Conservation (phyloP, 37 sponge, comb jelly and placozoan species). For the Mnemiopsis leidyi region DNA sequence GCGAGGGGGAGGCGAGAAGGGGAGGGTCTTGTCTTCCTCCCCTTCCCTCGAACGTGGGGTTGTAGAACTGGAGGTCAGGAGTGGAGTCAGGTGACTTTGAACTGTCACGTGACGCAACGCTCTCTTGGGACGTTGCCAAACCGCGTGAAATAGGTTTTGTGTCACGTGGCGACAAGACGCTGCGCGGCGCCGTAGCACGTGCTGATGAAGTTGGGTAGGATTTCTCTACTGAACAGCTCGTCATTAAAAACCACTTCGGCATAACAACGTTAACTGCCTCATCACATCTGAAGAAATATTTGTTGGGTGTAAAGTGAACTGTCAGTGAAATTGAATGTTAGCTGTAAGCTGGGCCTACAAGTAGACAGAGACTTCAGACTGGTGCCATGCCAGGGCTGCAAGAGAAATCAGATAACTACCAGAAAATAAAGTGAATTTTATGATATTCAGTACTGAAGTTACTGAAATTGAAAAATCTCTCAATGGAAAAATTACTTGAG, state of each 20-base stretch:
- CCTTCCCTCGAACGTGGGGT: not conserved
- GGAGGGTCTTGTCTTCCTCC: not conserved
- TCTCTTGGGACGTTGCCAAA: not conserved
- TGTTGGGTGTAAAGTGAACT: too few relatives aligned
- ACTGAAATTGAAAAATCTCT: too few relatives aligned
- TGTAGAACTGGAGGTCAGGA: not conserved
- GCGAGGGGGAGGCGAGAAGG: not conserved
- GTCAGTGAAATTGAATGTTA: too few relatives aligned
- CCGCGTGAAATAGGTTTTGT: not conserved
- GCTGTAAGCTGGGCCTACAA: too few relatives aligned
- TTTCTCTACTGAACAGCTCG: slow-evolving; percentile 61
- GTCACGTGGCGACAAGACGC: not conserved
- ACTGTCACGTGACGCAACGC: not conserved
- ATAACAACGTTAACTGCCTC: slow-evolving; percentile 60
- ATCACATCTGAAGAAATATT: slow-evolving; percentile 57
- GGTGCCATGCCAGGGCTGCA: too few relatives aligned
- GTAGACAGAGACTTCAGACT: too few relatives aligned
- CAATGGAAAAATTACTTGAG: slow-evolving; percentile 13
- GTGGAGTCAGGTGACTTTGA: slow-evolving; percentile 5
- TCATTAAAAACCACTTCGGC: slow-evolving; percentile 64
- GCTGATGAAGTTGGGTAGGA: not conserved
- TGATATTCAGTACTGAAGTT: too few relatives aligned
- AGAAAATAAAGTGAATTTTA: too few relatives aligned
- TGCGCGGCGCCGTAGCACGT: not conserved
- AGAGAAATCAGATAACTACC: too few relatives aligned